A percentile compares a stretch with the other conserved stretches of the same genome.
phyloP scores from a whole-genome alignment of 1,140 invertebrate species.

The Epicauta chinensis region DNA sequence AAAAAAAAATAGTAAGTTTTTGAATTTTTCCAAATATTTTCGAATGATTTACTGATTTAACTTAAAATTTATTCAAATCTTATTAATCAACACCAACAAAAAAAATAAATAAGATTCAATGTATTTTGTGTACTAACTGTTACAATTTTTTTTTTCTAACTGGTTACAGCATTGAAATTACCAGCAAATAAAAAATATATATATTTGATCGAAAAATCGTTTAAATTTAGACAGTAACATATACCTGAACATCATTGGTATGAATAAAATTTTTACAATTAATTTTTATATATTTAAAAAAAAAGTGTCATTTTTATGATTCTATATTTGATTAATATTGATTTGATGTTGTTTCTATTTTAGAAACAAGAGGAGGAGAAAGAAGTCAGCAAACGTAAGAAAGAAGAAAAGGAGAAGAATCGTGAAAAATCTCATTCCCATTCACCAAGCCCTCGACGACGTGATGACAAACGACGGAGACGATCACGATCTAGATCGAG shows the following conservation, averaged over 20 bases:
- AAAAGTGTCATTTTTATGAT: conserved; percentile 5
- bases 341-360: conserved; percentile 42
- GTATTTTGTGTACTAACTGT: no score
- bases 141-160: conserved; percentile 6
- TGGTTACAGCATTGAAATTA: conserved; percentile 16
- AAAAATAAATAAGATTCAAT: no score
- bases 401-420: conserved; percentile 44
- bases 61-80: no score
- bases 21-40: no score
- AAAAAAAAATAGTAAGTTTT: no score
- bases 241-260: conserved; percentile 22
- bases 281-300: conserved; percentile 3
- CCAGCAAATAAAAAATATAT: conserved; percentile 13
- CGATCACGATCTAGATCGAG: conserved; percentile 48
- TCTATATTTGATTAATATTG: background rate
- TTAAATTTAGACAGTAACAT: conserved; percentile 12
- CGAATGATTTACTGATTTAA: no score
- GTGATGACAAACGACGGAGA: conserved; percentile 36
- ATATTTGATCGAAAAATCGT: background rate
- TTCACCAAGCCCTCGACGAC: conserved; percentile 37
- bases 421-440: conserved; percentile 41
- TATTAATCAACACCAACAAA: no score
- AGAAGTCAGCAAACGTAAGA: conserved; percentile 41
- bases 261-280: conserved; percentile 21
- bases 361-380: conserved; percentile 61